Conservation (phyloP, 1,140 invertebrate genomes). For the Carcinoscorpius rotundicauda region DNA sequence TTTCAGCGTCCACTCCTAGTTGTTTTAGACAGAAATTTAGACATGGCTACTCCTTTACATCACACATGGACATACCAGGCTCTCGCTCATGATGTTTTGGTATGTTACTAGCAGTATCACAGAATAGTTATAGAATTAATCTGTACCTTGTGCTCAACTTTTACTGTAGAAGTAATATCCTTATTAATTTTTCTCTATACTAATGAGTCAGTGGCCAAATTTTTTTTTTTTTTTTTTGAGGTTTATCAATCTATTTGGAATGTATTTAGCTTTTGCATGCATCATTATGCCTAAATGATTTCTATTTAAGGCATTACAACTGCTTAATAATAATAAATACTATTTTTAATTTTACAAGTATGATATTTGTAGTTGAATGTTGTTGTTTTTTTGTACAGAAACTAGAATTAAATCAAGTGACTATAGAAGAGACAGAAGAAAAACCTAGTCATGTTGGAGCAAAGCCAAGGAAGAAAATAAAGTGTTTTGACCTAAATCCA, state of each 20-base stretch:
- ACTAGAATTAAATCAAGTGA: conserved; percentile 73
- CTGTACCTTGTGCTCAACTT: too few species aligned
- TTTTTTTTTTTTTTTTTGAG: background rate
- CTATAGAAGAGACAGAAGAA: conserved; percentile 54
- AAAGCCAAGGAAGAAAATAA: conserved; percentile 47
- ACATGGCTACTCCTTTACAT: conserved; percentile 94
- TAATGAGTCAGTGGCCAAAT: background rate
- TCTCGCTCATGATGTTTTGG: conserved; percentile 81
- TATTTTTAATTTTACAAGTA: background rate
- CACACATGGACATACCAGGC: conserved; percentile 99
- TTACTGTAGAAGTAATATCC: too few species aligned
- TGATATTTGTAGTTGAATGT: conserved; percentile 7
- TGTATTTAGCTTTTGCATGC: conserved; percentile 1
- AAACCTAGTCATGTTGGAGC: conserved; percentile 28
- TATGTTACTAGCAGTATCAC: conserved; percentile 1
- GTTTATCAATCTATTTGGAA: background rate
- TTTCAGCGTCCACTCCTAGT: conserved; percentile 88
- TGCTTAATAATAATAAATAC: background rate
- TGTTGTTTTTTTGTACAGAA: conserved; percentile 39
- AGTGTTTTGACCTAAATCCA: conserved; percentile 80
- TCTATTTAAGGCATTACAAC: too few species aligned
- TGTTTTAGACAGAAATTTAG: conserved; percentile 85
- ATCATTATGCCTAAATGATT: too few species aligned
- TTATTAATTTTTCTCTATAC: conserved; percentile 1
- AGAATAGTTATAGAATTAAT: too few species aligned